Conservation (phyloP, 2,888 invertebrate genomes). For the Philereme transversata region DNA sequence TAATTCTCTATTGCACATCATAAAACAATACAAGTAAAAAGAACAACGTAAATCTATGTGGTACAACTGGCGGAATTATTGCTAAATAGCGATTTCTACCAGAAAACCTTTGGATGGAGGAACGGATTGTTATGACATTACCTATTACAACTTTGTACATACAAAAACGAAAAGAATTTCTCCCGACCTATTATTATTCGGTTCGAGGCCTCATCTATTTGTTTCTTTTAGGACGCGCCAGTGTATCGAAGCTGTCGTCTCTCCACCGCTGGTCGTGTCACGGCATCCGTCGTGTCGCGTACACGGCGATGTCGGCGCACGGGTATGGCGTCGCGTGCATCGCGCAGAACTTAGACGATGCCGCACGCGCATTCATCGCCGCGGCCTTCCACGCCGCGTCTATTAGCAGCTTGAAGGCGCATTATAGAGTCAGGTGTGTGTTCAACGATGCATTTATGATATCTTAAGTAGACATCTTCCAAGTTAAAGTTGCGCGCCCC, state of each 20-base stretch:
- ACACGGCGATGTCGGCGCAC: slow-evolving; percentile 88
- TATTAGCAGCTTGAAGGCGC: slow-evolving; percentile 91
- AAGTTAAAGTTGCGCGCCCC: no score
- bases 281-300: slow-evolving; percentile 89
- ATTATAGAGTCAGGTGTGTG: slow-evolving; percentile 88
- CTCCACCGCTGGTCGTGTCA: slow-evolving; percentile 88
- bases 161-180: no score
- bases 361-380: slow-evolving; percentile 72
- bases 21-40: no score
- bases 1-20: no score
- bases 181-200: no score
- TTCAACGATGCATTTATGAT: not conserved
- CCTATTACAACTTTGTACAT: no score
- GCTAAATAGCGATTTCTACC: no score
- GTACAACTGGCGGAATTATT: no score
- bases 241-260: slow-evolving; percentile 45
- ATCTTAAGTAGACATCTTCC: no score
- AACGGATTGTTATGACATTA: no score
- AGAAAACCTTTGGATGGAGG: no score
- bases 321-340: slow-evolving; percentile 94
- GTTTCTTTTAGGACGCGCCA: slow-evolving; percentile 39
- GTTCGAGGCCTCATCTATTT: not conserved
- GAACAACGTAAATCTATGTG: no score
- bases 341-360: slow-evolving; percentile 93
- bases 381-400: slow-evolving; percentile 92